A percentile compares a stretch with the other conserved stretches of the same genome.
Conservation (phyloP, 1,140 invertebrate species). For the Ips typographus region DNA sequence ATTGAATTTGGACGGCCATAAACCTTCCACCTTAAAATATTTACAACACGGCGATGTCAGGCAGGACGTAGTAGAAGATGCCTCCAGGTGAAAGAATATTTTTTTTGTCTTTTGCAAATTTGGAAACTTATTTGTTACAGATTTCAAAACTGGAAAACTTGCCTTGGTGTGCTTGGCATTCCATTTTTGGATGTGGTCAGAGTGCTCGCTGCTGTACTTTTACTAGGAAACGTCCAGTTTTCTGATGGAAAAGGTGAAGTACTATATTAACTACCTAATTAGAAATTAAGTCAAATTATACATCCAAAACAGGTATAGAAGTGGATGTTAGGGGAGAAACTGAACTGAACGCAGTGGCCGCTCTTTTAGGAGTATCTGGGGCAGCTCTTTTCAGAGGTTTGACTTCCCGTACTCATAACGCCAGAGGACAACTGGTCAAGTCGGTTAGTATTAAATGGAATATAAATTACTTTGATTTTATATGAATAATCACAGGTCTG, state of each 20-base stretch:
- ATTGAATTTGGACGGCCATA: slow-evolving; percentile 82
- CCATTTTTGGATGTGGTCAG: slow-evolving; percentile 91
- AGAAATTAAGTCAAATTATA: neutral
- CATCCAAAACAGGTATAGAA: slow-evolving; percentile 56
- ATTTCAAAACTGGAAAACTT: slow-evolving; percentile 89
- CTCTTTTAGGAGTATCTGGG: slow-evolving; percentile 76
- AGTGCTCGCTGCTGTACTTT: slow-evolving; percentile 84
- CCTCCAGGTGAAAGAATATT: slow-evolving; percentile 51
- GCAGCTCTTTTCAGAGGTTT: slow-evolving; percentile 77
- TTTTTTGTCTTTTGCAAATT: slow-evolving; percentile 1
- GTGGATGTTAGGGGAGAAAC: slow-evolving; percentile 75
- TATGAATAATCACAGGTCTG: slow-evolving; percentile 54
- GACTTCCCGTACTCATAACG: slow-evolving; percentile 80
- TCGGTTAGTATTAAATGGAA: slow-evolving; percentile 53
- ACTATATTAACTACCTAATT: neutral
- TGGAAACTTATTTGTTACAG: slow-evolving; percentile 45
- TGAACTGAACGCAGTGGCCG: slow-evolving; percentile 82
- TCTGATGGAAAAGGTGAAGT: slow-evolving; percentile 63
- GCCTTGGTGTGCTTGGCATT: slow-evolving; percentile 86
- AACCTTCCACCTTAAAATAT: slow-evolving; percentile 77
- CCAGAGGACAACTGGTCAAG: slow-evolving; percentile 79
- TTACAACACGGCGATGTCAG: slow-evolving; percentile 72
- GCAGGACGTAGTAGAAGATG: slow-evolving; percentile 77
- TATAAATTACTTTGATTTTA: neutral
- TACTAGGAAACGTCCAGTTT: slow-evolving; percentile 90